Evolutionary conservation across 2,797 vertebrate genomes (phyloP).

Genomic region (Pachyuromys duprasi): DNA sequence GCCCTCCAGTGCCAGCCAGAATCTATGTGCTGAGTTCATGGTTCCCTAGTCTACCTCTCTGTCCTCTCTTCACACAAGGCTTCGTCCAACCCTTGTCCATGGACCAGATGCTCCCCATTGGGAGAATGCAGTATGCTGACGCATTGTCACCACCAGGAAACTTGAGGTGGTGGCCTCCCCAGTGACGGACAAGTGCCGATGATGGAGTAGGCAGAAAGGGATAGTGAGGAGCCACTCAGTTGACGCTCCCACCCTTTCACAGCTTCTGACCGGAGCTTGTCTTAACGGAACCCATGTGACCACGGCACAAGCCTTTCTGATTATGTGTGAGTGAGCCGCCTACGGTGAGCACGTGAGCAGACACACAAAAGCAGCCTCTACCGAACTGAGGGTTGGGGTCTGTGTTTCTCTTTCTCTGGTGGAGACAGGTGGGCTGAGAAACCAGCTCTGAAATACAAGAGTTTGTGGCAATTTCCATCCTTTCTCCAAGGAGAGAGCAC

Average conservation of each 20-base stretch:
- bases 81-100: not conserved
- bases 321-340: not conserved
- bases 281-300: not conserved
- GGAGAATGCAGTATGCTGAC: not conserved
- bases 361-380: not conserved
- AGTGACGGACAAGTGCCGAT: fast-evolving
- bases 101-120: not conserved
- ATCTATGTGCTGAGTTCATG: not conserved
- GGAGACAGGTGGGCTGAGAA: not conserved
- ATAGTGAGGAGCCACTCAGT: not conserved
- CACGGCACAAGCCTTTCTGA: fast-evolving
- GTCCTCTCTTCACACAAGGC: not conserved
- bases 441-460: not conserved
- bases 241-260: not conserved
- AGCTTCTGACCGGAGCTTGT: not conserved
- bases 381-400: not conserved
- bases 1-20: fast-evolving
- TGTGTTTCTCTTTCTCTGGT: not conserved
- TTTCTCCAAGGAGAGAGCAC: not conserved
- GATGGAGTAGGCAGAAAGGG: not conserved
- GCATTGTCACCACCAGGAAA: not conserved
- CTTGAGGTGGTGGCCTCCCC: too few relatives aligned
- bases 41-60: not conserved
- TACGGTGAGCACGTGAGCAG: fast-evolving
- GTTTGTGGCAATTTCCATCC: not conserved